These are phyloP conservation scores for Heteromurus nitidus DNA, from an alignment of 2,888 invertebrate species.

Conservation along the genomic window DNA sequence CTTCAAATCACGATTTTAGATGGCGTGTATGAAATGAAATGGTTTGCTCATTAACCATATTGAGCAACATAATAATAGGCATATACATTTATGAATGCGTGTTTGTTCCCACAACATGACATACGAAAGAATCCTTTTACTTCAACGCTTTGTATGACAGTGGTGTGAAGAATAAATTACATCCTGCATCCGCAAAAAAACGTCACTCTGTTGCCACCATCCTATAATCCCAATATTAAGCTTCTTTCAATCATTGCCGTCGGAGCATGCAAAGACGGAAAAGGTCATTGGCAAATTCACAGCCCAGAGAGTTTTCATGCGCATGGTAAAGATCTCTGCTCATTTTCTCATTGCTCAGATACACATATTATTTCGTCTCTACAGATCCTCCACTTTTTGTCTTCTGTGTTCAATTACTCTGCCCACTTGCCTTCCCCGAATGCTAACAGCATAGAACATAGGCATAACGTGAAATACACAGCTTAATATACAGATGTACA, in stretches of 20 bases:
- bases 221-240: constrained; percentile 34
- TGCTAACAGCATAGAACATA: constrained; percentile 13
- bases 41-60: too few species aligned
- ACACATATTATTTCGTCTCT: background rate
- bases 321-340: constrained; percentile 29
- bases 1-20: too few species aligned
- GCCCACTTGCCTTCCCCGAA: constrained; percentile 26
- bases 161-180: constrained; percentile 32
- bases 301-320: constrained; percentile 58
- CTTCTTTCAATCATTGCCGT: constrained; percentile 60
- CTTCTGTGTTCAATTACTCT: constrained; percentile 40
- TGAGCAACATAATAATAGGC: too few species aligned
- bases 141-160: too few species aligned
- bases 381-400: constrained; percentile 32
- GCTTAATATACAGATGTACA: background rate
- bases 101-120: too few species aligned
- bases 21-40: too few species aligned
- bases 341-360: constrained; percentile 17
- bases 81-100: too few species aligned
- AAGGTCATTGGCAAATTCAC: constrained; percentile 63
- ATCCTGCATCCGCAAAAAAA: constrained; percentile 33
- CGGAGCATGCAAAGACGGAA: constrained; percentile 60
- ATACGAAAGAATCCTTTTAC: too few species aligned
- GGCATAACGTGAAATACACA: background rate
- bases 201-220: constrained; percentile 33